Percentiles rank a stretch among this genome's conserved stretches.
phyloP scores from a whole-genome alignment of 1,140 invertebrate species.

The Aethina tumida region DNA sequence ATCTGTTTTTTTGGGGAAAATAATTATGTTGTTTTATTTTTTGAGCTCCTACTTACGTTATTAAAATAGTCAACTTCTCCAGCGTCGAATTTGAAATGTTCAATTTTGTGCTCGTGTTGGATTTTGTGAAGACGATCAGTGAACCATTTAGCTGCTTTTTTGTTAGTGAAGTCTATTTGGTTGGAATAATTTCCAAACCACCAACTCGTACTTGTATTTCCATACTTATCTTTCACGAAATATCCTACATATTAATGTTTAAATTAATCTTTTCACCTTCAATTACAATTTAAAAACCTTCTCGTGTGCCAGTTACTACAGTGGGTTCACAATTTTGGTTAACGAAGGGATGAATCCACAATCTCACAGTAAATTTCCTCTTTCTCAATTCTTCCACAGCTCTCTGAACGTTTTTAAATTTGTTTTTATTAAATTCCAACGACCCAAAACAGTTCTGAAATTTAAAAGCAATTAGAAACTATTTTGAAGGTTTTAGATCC shows the following conservation, averaged over 20 bases:
- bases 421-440: constrained; percentile 55
- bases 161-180: constrained; percentile 72
- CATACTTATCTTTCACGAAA: constrained; percentile 47
- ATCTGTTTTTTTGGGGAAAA: constrained; percentile 5
- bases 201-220: constrained; percentile 57
- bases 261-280: too few relatives aligned
- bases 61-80: constrained; percentile 57
- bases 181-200: constrained; percentile 66
- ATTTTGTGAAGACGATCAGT: constrained; percentile 48
- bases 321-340: constrained; percentile 60
- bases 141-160: constrained; percentile 66
- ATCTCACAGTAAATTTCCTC: constrained; percentile 59
- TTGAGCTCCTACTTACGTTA: too few relatives aligned
- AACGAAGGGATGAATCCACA: constrained; percentile 88
- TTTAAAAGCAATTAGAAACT: too few relatives aligned
- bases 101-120: constrained; percentile 54
- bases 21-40: too few relatives aligned
- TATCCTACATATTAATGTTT: too few relatives aligned
- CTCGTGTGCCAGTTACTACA: constrained; percentile 43
- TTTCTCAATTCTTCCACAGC: constrained; percentile 48
- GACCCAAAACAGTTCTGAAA: constrained; percentile 64
- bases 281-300: too few relatives aligned
- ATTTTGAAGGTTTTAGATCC: too few relatives aligned
- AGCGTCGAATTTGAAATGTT: constrained; percentile 89
- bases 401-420: constrained; percentile 61